Percentiles rank a stretch among this genome's conserved stretches.
Conservation (phyloP, 2,888 invertebrate genomes). For the Coleophora flavipennella region DNA sequence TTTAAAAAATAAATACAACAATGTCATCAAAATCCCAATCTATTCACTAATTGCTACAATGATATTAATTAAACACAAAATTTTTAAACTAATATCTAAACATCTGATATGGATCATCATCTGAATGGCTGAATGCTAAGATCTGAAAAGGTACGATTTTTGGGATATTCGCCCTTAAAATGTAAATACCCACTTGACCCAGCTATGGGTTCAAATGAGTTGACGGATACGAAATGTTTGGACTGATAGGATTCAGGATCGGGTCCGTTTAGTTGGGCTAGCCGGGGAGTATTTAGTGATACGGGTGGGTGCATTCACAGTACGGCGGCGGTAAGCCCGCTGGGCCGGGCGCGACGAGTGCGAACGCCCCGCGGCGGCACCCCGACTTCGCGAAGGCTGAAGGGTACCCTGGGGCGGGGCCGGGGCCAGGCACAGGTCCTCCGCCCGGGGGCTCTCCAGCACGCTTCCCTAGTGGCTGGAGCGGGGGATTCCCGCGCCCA, state of each 20-base stretch:
- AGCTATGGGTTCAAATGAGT: neutral
- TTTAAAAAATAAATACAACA: too few species aligned
- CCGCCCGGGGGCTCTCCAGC: slow-evolving; percentile 21
- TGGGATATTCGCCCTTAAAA: neutral
- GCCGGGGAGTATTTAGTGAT: slow-evolving; percentile 3
- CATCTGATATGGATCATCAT: too few species aligned
- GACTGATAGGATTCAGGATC: slow-evolving; percentile 1
- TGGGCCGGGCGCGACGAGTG: slow-evolving; percentile 36
- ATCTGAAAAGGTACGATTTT: too few species aligned
- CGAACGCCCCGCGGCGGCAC: slow-evolving; percentile 81
- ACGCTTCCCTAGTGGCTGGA: slow-evolving; percentile 24
- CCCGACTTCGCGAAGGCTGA: slow-evolving; percentile 84
- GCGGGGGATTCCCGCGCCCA: slow-evolving; percentile 36
- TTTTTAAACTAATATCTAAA: too few species aligned
- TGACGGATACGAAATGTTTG: neutral
- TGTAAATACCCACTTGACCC: neutral
- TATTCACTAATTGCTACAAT: too few species aligned
- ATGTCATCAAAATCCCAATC: too few species aligned
- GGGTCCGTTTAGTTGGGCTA: neutral
- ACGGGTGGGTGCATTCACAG: slow-evolving; percentile 24
- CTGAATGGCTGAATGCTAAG: too few species aligned
- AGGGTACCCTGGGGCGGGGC: slow-evolving; percentile 10
- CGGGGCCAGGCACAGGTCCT: slow-evolving; percentile 11
- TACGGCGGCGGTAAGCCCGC: slow-evolving; percentile 58
- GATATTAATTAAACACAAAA: too few species aligned